A percentile compares a stretch with the other conserved stretches of the same genome.
Conservation (phyloP, 2,113 vertebrate genomes). For the Echinops telfairi region DNA sequence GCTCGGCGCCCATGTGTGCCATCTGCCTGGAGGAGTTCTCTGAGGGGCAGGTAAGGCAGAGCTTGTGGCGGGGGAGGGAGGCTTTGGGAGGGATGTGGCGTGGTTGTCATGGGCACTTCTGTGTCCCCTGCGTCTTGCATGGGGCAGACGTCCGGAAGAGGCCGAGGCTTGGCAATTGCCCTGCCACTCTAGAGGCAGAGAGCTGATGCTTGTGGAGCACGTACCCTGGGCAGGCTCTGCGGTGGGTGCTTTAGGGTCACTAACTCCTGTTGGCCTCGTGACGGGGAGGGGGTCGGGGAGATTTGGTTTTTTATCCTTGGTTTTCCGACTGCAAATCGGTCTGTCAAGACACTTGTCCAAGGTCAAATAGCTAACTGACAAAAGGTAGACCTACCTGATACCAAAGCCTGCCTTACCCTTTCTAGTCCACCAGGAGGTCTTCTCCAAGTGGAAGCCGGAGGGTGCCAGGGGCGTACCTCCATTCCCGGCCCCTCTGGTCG, state of each 20-base stretch:
- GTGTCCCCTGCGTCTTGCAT: background rate
- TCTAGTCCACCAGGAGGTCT: background rate
- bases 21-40: conserved; percentile 98
- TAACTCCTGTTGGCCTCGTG: conserved; percentile 20
- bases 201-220: background rate
- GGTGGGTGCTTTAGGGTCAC: background rate
- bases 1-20: conserved; percentile 94
- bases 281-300: background rate
- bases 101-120: background rate
- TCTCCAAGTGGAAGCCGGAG: conserved; percentile 33
- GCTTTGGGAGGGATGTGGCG: background rate
- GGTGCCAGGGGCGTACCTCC: background rate
- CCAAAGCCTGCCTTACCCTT: background rate
- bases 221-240: background rate
- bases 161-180: background rate
- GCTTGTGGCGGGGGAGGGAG: background rate
- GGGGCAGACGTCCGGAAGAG: background rate
- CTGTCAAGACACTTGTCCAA: conserved; percentile 51
- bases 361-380: conserved; percentile 19
- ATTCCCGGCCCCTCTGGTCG: background rate
- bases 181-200: conserved; percentile 26
- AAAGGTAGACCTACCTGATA: conserved; percentile 8
- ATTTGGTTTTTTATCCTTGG: conserved; percentile 41
- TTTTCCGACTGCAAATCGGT: conserved; percentile 51
- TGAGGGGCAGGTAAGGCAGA: conserved; percentile 94